Evolutionary conservation across 2,797 vertebrate species (phyloP).

Genomic region (Esox lucius): DNA sequence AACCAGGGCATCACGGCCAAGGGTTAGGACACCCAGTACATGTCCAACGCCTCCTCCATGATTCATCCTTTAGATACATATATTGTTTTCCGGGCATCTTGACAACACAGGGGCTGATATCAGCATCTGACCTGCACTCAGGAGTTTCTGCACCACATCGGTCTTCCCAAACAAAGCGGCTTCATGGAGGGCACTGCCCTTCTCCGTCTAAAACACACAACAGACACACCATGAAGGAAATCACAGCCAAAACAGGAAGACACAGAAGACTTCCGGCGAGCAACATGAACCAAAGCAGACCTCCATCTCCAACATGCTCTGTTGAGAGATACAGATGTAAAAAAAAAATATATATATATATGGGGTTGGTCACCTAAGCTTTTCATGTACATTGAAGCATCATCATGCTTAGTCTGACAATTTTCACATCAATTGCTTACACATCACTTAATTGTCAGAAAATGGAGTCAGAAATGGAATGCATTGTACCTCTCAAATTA

Average conservation of each 20-base stretch:
- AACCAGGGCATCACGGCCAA: background rate
- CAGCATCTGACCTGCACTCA: constrained; percentile 85
- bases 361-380: too few species aligned
- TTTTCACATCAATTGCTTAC: too few species aligned
- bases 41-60: too few species aligned
- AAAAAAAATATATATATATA: too few species aligned
- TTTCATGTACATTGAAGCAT: too few species aligned
- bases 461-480: too few species aligned
- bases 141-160: constrained; percentile 95
- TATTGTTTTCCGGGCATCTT: background rate
- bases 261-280: background rate
- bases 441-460: too few species aligned
- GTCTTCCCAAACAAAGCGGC: constrained; percentile 96
- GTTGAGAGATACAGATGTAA: background rate
- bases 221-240: constrained; percentile 1
- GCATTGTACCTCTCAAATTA: too few species aligned
- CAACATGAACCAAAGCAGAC: background rate
- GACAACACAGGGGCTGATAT: too few species aligned
- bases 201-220: constrained; percentile 85
- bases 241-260: constrained; percentile 7
- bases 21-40: background rate
- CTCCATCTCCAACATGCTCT: background rate
- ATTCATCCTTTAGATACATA: background rate
- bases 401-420: too few species aligned
- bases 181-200: constrained; percentile 98